phyloP scores from a whole-genome alignment of 2,888 invertebrate genomes.

The Ecdyonurus torrentis region DNA sequence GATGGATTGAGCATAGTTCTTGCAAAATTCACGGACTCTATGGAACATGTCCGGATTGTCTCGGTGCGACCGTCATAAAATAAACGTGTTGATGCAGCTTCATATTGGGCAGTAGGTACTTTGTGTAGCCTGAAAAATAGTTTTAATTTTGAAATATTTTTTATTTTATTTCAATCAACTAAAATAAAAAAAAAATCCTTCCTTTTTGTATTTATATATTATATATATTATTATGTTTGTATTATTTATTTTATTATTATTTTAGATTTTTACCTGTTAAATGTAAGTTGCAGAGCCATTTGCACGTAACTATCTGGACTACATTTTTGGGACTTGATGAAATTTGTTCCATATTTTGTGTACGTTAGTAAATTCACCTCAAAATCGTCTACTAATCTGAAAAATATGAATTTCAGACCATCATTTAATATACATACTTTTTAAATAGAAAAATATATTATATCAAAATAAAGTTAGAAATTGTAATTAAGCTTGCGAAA shows the following conservation, averaged over 20 bases:
- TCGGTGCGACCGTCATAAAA: constrained; percentile 81
- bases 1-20: constrained; percentile 43
- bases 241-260: too few relatives aligned
- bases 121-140: constrained; percentile 40
- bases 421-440: too few relatives aligned
- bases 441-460: too few relatives aligned
- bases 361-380: constrained; percentile 70
- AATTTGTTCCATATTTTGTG: constrained; percentile 67
- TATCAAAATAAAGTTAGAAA: too few relatives aligned
- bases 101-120: constrained; percentile 72
- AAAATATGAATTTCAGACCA: too few relatives aligned
- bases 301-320: constrained; percentile 94
- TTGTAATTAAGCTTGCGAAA: too few relatives aligned
- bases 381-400: constrained; percentile 52
- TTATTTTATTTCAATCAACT: too few relatives aligned
- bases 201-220: too few relatives aligned
- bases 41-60: constrained; percentile 81
- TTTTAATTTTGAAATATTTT: too few relatives aligned
- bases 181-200: not conserved
- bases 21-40: constrained; percentile 64
- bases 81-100: constrained; percentile 76
- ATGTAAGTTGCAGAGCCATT: constrained; percentile 83
- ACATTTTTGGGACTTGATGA: constrained; percentile 68
- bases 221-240: too few relatives aligned
- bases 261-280: constrained; percentile 49